A percentile compares a stretch with the other conserved stretches of the same genome.
These are phyloP conservation scores for Triplophysa bombifrons DNA, from an alignment of 2,797 vertebrate genomes.

Conservation along the genomic window DNA sequence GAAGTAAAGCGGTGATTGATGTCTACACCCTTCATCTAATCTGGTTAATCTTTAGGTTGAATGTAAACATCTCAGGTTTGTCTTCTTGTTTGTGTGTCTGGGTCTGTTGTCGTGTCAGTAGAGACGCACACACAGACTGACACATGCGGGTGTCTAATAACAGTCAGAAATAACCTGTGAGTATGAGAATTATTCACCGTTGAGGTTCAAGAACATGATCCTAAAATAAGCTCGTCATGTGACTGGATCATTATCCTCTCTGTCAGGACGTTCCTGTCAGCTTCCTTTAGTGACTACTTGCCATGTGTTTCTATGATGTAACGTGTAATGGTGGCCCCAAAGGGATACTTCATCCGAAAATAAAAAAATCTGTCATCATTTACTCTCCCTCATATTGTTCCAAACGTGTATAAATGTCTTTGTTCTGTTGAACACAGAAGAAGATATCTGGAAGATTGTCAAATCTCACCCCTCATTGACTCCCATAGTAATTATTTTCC, in stretches of 20 bases:
- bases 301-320: too few species aligned
- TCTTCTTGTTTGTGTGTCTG: not conserved
- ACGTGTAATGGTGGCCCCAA: too few species aligned
- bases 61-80: not conserved
- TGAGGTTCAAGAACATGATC: conserved; percentile 35
- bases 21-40: not conserved
- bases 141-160: conserved; percentile 49
- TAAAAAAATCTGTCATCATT: too few species aligned
- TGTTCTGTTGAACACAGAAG: too few species aligned
- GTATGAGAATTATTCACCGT: conserved; percentile 10
- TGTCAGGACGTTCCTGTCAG: not conserved
- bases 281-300: too few species aligned
- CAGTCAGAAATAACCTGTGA: conserved; percentile 40
- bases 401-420: too few species aligned
- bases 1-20: not conserved
- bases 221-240: conserved; percentile 44
- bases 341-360: too few species aligned
- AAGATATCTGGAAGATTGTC: too few species aligned
- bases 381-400: too few species aligned
- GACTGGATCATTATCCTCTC: not conserved
- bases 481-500: too few species aligned
- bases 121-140: conserved; percentile 40
- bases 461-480: too few species aligned
- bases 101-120: conserved; percentile 1
- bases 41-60: not conserved